These are phyloP conservation scores for Xiphorhynchus erythropygius DNA, from an alignment of 2,797 vertebrate species.

Conservation along the genomic window DNA sequence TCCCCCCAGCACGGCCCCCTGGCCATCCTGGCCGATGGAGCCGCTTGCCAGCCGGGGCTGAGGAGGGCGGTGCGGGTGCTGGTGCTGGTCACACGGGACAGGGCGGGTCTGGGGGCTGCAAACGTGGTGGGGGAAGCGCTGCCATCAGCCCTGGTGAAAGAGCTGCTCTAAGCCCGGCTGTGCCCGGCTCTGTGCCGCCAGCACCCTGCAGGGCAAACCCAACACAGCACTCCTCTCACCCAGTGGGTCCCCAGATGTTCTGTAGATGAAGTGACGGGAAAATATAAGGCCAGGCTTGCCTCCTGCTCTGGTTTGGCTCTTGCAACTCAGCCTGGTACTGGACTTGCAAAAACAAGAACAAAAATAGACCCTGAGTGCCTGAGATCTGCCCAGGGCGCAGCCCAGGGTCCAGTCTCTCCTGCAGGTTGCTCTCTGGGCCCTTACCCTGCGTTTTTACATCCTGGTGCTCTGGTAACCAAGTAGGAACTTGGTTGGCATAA, in stretches of 20 bases:
- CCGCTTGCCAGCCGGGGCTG: neutral
- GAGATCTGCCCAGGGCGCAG: neutral
- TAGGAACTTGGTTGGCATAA: neutral
- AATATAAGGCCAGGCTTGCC: neutral
- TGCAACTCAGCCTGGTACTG: neutral
- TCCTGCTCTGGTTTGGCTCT: neutral
- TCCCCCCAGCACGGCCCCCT: fast-evolving
- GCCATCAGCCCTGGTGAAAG: neutral
- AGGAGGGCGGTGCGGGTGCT: constrained; percentile 5
- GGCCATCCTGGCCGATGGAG: neutral
- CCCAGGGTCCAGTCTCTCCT: neutral
- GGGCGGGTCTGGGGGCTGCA: neutral
- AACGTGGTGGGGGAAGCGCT: neutral
- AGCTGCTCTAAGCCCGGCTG: constrained; percentile 40
- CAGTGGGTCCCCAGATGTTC: neutral
- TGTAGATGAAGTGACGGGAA: neutral
- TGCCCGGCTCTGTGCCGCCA: neutral
- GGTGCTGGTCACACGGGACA: constrained; percentile 20
- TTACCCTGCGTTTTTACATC: neutral
- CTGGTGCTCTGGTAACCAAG: constrained; percentile 22
- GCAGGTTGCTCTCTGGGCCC: neutral
- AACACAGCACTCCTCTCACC: neutral
- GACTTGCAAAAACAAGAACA: neutral
- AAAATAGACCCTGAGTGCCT: neutral
- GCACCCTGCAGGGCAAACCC: neutral